Conservation (phyloP, 2,888 invertebrate species). For the Caenorhabditis becei region DNA sequence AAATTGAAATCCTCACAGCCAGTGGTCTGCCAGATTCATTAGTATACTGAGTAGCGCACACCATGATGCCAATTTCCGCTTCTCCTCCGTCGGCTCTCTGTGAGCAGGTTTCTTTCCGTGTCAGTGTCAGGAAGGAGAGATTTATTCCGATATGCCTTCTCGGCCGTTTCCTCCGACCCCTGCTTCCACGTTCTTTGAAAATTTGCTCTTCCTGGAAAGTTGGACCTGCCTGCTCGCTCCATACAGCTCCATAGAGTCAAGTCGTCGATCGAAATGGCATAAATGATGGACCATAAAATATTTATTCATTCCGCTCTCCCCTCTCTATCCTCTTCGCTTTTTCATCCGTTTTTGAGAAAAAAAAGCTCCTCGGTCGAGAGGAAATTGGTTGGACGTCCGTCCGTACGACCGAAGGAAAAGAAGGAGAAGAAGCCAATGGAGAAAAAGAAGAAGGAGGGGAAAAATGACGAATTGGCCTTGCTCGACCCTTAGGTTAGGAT, state of each 20-base stretch:
- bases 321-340: slow-evolving; percentile 8
- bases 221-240: slow-evolving; percentile 16
- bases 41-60: background rate
- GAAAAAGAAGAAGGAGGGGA: slow-evolving; percentile 5
- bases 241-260: slow-evolving; percentile 1
- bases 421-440: background rate
- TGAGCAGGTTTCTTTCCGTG: slow-evolving; percentile 7
- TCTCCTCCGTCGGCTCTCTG: background rate
- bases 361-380: slow-evolving; percentile 29
- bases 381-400: slow-evolving; percentile 9
- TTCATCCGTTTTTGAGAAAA: slow-evolving; percentile 36
- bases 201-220: slow-evolving; percentile 3
- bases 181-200: background rate
- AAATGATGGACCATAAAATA: slow-evolving; percentile 57
- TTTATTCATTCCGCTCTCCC: slow-evolving; percentile 44
- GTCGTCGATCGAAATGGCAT: slow-evolving; percentile 41
- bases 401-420: slow-evolving; percentile 7
- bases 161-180: background rate
- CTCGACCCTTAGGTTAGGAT: background rate
- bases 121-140: slow-evolving; percentile 18
- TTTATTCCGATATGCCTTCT: slow-evolving; percentile 8
- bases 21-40: background rate
- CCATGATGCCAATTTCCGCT: slow-evolving; percentile 13
- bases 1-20: background rate
- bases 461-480: slow-evolving; percentile 43